Evolutionary conservation across 2,888 invertebrate genomes (phyloP).

Genomic region (Tipula unca): DNA sequence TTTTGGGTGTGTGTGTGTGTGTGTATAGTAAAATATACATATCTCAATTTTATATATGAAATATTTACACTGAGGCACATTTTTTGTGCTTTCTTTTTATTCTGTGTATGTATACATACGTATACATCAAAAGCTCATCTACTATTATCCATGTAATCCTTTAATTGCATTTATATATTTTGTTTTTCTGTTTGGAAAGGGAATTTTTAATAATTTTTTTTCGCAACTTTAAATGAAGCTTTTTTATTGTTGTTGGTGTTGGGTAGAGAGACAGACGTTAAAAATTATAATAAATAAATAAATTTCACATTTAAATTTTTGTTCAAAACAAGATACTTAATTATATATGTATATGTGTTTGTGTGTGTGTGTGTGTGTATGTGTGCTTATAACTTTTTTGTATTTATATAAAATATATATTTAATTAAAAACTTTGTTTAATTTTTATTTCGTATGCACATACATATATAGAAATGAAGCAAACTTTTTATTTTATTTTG

Average conservation of each 20-base stretch:
- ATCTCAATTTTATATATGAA: background rate
- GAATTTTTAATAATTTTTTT: background rate
- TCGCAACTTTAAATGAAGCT: background rate
- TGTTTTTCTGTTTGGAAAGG: background rate
- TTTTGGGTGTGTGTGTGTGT: background rate
- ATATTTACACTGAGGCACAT: background rate
- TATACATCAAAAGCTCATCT: background rate
- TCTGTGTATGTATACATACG: too few species aligned
- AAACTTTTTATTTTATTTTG: background rate
- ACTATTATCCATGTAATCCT: slow-evolving; percentile 8
- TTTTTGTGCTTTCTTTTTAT: background rate
- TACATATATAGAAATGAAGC: background rate
- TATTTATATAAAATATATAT: background rate
- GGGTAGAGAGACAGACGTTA: background rate
- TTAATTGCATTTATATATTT: background rate
- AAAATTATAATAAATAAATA: background rate
- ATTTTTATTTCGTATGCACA: background rate
- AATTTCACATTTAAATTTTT: background rate
- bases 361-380: too few species aligned
- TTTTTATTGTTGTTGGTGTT: background rate
- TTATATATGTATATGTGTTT: background rate
- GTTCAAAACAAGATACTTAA: background rate
- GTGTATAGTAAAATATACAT: background rate
- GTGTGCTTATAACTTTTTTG: background rate
- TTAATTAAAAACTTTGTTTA: background rate